Evolutionary conservation across 2,888 invertebrate genomes (phyloP), one percentile per base, ranked within the genome.

Genomic region (Lathronympha strigana): DNA sequence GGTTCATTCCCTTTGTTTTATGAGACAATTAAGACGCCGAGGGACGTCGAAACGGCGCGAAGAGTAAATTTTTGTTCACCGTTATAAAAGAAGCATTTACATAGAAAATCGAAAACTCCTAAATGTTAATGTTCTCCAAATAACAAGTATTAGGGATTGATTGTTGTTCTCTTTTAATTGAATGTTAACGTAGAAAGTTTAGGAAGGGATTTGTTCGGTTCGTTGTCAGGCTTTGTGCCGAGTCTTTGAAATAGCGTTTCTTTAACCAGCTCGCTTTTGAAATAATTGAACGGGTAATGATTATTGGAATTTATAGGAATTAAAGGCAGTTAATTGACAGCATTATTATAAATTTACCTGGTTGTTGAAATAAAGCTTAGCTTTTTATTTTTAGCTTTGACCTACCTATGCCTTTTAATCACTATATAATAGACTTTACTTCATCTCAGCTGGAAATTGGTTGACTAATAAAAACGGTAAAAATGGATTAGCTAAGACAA

Each of bases 1-100:
- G 81, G 80, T 83, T 84, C 79, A 82, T 86, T 83, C 83, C 74
- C 78, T 82, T 84, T 86, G 84, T 86, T 87, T 86, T 84, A 86
- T 82, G 84, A 80, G 84, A 86, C 82, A 84, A 84, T 84, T 84
- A 85, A 83, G 82, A 81, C 76, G 74, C 78, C 76, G 75, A 80
- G 78, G 79, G 81, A 79, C 78, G 76, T 72, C 75, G 75, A 76
- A 73, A 75, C 74, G 76, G 79, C 73, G 76, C 74, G 71, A 78
- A 78, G 78, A 81, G 81, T 81, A 82, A 77, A 81, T 82, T 82
- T 84, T 81, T 82, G 77, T 79, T 78, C 73, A 68, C 69, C 71
- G 77, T 78, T 80, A 82, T 81, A 84, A 85, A 84, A 82, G 78
- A 79, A 80, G 73, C 76, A 81, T 85, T 84, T 84, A 85, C 83